Base-by-base conservation (phyloP, 2,113 vertebrate species). In the Smithornis capensis region DNA sequence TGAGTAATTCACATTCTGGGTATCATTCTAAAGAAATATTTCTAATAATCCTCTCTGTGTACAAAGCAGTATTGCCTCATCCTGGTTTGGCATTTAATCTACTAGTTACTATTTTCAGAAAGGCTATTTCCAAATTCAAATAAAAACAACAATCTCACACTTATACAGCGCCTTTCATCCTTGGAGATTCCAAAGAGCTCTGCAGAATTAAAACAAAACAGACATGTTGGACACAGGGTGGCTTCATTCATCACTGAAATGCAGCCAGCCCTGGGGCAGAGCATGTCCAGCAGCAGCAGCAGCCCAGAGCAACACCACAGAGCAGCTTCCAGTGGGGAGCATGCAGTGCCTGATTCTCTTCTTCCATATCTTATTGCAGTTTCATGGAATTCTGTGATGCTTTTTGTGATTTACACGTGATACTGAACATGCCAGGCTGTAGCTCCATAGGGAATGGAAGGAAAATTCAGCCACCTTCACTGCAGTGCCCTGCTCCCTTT, bases 21-120 rank as follows among this genome's bases (percentile, higher is more conserved):
- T 96, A 97, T 95, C 96, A 97, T 95, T 96, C 93, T 95, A 94
- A 93, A 96, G 96, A 96, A 97, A 95, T 96, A 96, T 84, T 97
- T 96, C 95, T 93, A 96, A 94, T 96, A 97, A 97, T 97, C 96
- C 94, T 93, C 96, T 97, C 95, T 97, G 90, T 91, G 95, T 92
- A 95, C 95, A 96, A 96, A 97, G 91, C 55, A 0, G 65, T 84
- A 93, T 96, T 97, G 94, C 96, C 91, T 97, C 95, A 97, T 96
- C 89, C 86, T 49, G 81, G 50, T n/a, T 83, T 97, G 95, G 96
- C 95, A 92, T 92, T 96, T 95, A 71, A 93, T 95, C 92, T 94
- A 95, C 91, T 90, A 96, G 90, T 94, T 97, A 84, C 96, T 97
- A 97, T 96, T 97, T 95, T 96, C 95, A 95, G 96, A 89, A 88